phyloP scores from a whole-genome alignment of 2,797 vertebrate species.

The Siniperca undulata region DNA sequence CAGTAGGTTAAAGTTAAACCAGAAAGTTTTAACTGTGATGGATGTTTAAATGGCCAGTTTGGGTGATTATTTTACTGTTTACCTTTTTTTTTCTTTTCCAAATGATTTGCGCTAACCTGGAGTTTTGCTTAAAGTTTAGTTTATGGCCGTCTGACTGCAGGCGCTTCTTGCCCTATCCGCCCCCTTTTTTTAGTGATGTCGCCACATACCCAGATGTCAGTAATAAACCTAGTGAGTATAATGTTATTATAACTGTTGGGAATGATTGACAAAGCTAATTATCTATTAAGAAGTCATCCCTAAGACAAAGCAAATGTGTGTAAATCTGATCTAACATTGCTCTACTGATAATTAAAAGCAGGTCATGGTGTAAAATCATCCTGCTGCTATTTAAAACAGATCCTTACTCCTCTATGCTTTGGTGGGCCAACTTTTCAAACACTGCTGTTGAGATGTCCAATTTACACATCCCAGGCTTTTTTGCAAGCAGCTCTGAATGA shows the following conservation, averaged over 20 bases:
- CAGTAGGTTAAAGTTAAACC: neutral
- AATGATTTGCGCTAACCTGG: neutral
- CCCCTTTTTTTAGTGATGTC: neutral
- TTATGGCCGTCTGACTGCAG: neutral
- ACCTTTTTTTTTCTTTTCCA: neutral
- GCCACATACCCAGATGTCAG: neutral
- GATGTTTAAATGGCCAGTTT: neutral
- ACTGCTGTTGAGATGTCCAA: slow-evolving; percentile 35
- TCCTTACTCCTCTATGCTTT: neutral
- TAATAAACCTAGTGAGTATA: neutral
- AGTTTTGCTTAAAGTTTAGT: neutral
- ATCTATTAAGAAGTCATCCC: neutral
- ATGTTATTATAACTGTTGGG: neutral
- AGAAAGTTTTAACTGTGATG: neutral
- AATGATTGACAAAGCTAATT: neutral
- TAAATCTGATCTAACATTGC: neutral
- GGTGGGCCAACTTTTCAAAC: slow-evolving; percentile 35
- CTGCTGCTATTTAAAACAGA: slow-evolving; percentile 23
- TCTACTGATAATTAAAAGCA: neutral
- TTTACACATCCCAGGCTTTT: slow-evolving; percentile 34
- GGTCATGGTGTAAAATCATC: neutral
- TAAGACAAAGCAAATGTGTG: neutral
- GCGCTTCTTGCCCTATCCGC: neutral
- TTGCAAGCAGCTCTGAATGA: slow-evolving; percentile 58
- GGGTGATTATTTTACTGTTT: neutral